phyloP scores from a whole-genome alignment of 2,797 vertebrate genomes.

The Amazonetta brasiliensis region DNA sequence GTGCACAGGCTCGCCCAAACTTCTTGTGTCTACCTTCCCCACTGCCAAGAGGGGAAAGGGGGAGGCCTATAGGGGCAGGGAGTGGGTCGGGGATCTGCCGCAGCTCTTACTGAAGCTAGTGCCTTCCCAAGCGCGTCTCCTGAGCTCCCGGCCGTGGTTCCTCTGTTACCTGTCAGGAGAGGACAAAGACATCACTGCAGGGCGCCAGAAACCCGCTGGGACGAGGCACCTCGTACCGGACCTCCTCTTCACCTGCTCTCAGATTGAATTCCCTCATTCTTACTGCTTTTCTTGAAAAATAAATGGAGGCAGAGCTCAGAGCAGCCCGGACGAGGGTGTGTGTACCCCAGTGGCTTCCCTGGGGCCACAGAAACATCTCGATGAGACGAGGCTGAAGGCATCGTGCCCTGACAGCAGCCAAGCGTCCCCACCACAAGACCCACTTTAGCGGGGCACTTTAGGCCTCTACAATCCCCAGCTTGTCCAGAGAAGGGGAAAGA shows the following conservation, averaged over 20 bases:
- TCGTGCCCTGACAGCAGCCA: background rate
- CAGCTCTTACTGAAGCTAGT: constrained; percentile 91
- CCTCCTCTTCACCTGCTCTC: background rate
- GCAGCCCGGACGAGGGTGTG: fast-evolving
- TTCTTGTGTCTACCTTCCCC: background rate
- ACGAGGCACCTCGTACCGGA: fast-evolving
- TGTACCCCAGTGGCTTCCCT: fast-evolving
- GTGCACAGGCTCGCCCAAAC: background rate
- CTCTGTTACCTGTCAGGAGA: constrained; percentile 86
- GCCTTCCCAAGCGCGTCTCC: constrained; percentile 99
- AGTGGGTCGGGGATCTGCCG: fast-evolving
- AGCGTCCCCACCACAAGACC: background rate
- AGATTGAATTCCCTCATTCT: background rate
- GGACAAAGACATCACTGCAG: background rate
- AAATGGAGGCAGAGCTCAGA: background rate
- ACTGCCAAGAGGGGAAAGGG: background rate
- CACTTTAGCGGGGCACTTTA: background rate
- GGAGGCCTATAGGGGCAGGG: background rate
- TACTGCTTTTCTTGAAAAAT: background rate
- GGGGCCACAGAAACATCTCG: background rate
- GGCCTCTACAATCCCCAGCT: background rate
- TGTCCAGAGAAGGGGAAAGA: too few relatives aligned
- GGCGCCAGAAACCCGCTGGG: background rate
- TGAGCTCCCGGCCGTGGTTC: constrained; percentile 92
- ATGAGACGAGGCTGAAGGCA: background rate